Percentiles rank a stretch among this genome's conserved stretches.
phyloP scores from a whole-genome alignment of 2,113 vertebrate species.

The Myotis brandtii region DNA sequence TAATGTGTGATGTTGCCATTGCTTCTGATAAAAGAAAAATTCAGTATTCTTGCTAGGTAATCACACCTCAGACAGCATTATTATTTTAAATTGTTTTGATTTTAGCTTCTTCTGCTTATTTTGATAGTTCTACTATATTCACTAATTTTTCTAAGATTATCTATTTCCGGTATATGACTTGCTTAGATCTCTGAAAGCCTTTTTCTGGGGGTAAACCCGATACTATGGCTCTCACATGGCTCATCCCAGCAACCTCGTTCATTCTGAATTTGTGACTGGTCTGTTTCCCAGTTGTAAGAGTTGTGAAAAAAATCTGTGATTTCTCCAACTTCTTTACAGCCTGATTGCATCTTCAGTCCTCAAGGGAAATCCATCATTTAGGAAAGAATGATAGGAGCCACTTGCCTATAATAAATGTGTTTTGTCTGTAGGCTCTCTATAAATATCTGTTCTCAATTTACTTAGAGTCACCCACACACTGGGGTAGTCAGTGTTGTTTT shows the following conservation, averaged over 20 bases:
- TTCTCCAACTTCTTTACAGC: background rate
- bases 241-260: background rate
- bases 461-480: constrained; percentile 7
- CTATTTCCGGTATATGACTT: background rate
- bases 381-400: background rate
- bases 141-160: background rate
- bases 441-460: constrained; percentile 44
- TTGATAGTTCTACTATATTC: background rate
- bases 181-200: background rate
- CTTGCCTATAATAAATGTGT: background rate
- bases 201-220: background rate
- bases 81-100: background rate
- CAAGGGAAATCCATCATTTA: background rate
- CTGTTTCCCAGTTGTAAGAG: background rate
- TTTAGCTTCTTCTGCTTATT: background rate
- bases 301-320: background rate
- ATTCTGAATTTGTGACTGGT: background rate
- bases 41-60: background rate
- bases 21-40: background rate
- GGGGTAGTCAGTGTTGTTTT: background rate
- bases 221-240: background rate
- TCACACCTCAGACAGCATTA: background rate
- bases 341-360: background rate
- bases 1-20: too few species aligned
- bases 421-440: background rate